These are phyloP conservation scores for Protonibea diacanthus DNA, from an alignment of 2,797 vertebrate genomes.

Conservation along the genomic window DNA sequence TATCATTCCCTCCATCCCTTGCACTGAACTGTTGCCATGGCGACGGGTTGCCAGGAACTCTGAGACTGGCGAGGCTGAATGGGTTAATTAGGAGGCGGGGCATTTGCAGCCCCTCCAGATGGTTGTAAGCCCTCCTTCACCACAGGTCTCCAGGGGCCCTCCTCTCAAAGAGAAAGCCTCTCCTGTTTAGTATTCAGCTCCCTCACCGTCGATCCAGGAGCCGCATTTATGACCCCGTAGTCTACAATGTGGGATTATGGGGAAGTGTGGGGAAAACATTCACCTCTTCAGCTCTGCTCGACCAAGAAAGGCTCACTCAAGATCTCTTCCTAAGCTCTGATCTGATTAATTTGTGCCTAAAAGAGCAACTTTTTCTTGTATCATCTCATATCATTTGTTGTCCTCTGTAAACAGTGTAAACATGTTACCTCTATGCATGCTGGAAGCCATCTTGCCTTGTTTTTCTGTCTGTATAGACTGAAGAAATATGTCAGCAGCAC, in stretches of 20 bases:
- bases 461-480: background rate
- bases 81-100: conserved; percentile 75
- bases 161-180: conserved; percentile 58
- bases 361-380: background rate
- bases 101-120: conserved; percentile 59
- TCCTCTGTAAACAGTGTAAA: conserved; percentile 18
- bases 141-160: conserved; percentile 56
- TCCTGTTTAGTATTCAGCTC: conserved; percentile 66
- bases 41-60: conserved; percentile 70
- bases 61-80: conserved; percentile 50
- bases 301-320: conserved; percentile 1
- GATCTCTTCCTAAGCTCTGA: conserved; percentile 7
- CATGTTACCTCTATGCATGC: conserved; percentile 3
- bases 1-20: conserved; percentile 48
- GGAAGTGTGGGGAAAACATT: conserved; percentile 22
- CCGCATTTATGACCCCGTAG: conserved; percentile 46
- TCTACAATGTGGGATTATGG: conserved; percentile 62
- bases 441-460: conserved; percentile 56
- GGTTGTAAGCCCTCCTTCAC: conserved; percentile 60
- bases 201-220: conserved; percentile 19
- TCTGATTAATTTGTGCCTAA: conserved; percentile 2
- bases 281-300: conserved; percentile 9
- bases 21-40: conserved; percentile 73
- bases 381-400: background rate
- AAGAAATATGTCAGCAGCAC: conserved; percentile 39